phyloP scores from a whole-genome alignment of 2,797 vertebrate species.

The Sebastiscus albofasciatus region DNA sequence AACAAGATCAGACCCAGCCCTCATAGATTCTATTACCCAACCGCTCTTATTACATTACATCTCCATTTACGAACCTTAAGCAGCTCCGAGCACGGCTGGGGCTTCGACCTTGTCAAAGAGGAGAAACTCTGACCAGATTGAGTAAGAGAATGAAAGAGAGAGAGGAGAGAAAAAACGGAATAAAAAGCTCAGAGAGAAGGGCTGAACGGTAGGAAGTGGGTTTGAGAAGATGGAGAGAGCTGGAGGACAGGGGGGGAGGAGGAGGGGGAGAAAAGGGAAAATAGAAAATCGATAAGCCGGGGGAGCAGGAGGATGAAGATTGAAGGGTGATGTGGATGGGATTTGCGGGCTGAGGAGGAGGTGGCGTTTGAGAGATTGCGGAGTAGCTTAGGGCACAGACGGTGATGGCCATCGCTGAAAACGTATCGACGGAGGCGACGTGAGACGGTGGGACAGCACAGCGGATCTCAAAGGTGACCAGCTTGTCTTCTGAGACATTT shows the following conservation, averaged over 20 bases:
- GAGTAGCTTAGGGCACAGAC: constrained; percentile 50
- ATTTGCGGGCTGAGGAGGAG: constrained; percentile 57
- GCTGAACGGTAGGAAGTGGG: constrained; percentile 53
- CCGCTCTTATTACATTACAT: constrained; percentile 84
- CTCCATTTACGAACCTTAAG: constrained; percentile 85
- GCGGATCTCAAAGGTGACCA: constrained; percentile 45
- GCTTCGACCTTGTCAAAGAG: constrained; percentile 83
- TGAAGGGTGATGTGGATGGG: constrained; percentile 77
- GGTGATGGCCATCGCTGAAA: constrained; percentile 57
- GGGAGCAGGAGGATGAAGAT: constrained; percentile 78
- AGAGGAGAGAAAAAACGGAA: constrained; percentile 31
- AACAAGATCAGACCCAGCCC: constrained; percentile 83
- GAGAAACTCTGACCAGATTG: constrained; percentile 73
- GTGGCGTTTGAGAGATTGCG: constrained; percentile 57
- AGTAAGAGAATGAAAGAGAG: constrained; percentile 51
- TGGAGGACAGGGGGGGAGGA: constrained; percentile 34
- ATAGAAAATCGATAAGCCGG: constrained; percentile 81
- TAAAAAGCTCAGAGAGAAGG: constrained; percentile 27
- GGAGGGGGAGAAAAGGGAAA: constrained; percentile 56
- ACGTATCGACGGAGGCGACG: constrained; percentile 46
- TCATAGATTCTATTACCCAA: constrained; percentile 82
- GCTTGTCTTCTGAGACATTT: constrained; percentile 40
- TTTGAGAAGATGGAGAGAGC: constrained; percentile 65
- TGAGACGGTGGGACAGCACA: constrained; percentile 23
- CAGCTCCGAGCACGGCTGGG: constrained; percentile 68